Evolutionary conservation across 2,113 vertebrate genomes (phyloP), one percentile per base, ranked within the genome.

Genomic region (Leucoraja erinaceus): DNA sequence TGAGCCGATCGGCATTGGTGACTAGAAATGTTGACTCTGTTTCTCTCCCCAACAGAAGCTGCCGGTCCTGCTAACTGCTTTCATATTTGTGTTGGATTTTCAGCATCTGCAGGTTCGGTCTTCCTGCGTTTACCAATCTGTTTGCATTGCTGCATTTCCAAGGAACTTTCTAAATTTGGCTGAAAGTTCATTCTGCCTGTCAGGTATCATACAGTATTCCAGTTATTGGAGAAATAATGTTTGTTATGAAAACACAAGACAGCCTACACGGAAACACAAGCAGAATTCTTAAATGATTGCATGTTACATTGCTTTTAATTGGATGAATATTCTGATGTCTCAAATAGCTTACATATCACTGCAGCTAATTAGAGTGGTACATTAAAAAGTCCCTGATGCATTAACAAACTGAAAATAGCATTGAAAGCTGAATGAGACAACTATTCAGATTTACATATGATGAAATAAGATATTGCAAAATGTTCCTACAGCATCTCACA

Each of bases 321-420:
- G 83, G 28, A 88, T 63, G 83, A 88, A 88, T 88, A 31, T 31
- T 88, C 83, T 63, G 56, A 88, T n/a, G 59, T 88, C 56, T 31
- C 12, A 25, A 18, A 63, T 31, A 66, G 59, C 59, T 2, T 31
- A 61, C 28, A 63, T 86, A 54, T 81, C 83, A 86, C 5, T 63
- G 5, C 83, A 88, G 83, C 83, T 88, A 88, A 66, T 88, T 31
- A n/a, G 83, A 63, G 14, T 2, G 10, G 25, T 4, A n/a, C 56
- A 86, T 86, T 86, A 86, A 28, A 59, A 86, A 28, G 59, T 86
- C 81, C 61, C 81, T 56, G 47, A 22, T 56, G 56, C 16, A 81
- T 54, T 81, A 81, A 81, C 38, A 78, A 54, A 83, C 9, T 20
- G 54, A 83, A 83, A 56, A 28, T 10, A 59, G 56, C 22, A 9